These are phyloP conservation scores for Penaeus chinensis DNA, from an alignment of 1,140 invertebrate species.

Conservation along the genomic window DNA sequence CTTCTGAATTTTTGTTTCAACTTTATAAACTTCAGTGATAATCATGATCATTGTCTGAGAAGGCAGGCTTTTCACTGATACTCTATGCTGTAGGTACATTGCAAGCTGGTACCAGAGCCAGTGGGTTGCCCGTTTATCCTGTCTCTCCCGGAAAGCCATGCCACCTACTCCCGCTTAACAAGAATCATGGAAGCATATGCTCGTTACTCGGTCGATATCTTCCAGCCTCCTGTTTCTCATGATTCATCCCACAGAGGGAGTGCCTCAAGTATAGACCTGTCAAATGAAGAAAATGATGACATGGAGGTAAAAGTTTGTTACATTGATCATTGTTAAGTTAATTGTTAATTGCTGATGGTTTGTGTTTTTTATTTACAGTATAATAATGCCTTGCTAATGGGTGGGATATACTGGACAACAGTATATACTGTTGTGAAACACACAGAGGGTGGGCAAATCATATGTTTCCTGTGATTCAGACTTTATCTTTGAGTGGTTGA, in stretches of 20 bases:
- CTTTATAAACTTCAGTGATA: background rate
- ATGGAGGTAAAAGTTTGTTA: conserved; percentile 42
- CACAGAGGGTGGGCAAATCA: too few species aligned
- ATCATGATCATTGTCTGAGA: background rate
- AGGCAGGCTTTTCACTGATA: background rate
- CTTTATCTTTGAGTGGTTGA: too few species aligned
- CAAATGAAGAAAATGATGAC: conserved; percentile 56
- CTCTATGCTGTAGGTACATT: conserved; percentile 60
- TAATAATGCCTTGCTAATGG: too few species aligned
- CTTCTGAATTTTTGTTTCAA: too few species aligned
- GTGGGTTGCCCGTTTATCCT: conserved; percentile 72
- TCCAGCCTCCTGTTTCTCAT: conserved; percentile 63
- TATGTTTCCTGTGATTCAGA: too few species aligned
- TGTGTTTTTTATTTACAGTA: too few species aligned
- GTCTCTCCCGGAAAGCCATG: conserved; percentile 69
- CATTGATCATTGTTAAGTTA: too few species aligned
- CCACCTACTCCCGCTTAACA: conserved; percentile 69
- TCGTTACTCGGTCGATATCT: conserved; percentile 64
- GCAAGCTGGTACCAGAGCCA: conserved; percentile 67
- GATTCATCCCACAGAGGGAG: conserved; percentile 26
- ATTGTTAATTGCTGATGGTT: too few species aligned
- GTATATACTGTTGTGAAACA: too few species aligned
- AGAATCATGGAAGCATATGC: conserved; percentile 70
- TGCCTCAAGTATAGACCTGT: conserved; percentile 50
- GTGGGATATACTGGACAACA: too few species aligned